Conservation (phyloP, 1,140 invertebrate genomes). For the Philaenus spumarius region DNA sequence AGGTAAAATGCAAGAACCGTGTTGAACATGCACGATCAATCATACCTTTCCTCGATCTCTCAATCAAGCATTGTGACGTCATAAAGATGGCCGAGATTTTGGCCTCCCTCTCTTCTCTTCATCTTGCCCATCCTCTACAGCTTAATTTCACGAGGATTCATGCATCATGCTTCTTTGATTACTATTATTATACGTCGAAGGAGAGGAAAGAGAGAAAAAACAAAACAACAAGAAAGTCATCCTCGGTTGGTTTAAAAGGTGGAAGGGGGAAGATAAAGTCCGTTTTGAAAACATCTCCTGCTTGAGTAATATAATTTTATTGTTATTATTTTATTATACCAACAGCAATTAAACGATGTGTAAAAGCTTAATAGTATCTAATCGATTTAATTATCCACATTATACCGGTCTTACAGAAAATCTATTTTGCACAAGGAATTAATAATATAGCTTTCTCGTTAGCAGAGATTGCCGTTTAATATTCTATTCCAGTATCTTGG, state of each 20-base stretch:
- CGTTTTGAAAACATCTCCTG: conserved; percentile 7
- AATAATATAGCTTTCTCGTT: too few species aligned
- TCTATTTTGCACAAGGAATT: too few species aligned
- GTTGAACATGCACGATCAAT: background rate
- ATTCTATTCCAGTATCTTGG: too few species aligned
- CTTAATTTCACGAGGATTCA: conserved; percentile 22
- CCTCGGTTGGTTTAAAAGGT: background rate
- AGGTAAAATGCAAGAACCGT: background rate
- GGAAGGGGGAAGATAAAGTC: background rate
- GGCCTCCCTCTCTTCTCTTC: background rate
- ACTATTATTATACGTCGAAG: conserved; percentile 20
- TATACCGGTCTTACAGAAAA: too few species aligned
- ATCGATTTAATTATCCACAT: too few species aligned
- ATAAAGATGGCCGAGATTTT: background rate
- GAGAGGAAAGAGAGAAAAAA: conserved; percentile 16
- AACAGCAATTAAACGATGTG: too few species aligned
- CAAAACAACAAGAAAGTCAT: conserved; percentile 13
- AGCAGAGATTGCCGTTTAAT: too few species aligned
- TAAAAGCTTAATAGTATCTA: too few species aligned
- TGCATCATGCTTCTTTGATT: conserved; percentile 22
- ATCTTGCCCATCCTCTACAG: conserved; percentile 12
- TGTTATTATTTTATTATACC: too few species aligned
- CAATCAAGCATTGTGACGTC: background rate
- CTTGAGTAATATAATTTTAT: background rate
- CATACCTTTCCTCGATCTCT: background rate